Evolutionary conservation across 1,140 invertebrate species (phyloP).

Genomic region (Cydia pomonella): DNA sequence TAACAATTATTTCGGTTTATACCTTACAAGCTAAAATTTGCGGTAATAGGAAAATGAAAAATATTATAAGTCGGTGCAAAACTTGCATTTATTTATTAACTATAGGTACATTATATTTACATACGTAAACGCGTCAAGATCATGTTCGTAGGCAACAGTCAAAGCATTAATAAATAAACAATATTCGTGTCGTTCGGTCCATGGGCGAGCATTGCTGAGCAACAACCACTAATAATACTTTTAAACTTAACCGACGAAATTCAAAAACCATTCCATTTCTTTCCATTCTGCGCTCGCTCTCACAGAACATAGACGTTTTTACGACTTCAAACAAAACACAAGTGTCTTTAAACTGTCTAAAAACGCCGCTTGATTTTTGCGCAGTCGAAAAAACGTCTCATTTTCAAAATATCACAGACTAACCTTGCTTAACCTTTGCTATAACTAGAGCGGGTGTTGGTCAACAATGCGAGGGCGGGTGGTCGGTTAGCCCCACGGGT

Average conservation of each 20-base stretch:
- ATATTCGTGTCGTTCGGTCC: constrained; percentile 48
- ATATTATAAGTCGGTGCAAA: constrained; percentile 50
- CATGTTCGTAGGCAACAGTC: constrained; percentile 77
- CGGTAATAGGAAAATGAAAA: constrained; percentile 34
- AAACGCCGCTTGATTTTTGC: neutral
- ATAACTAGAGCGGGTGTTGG: constrained; percentile 33
- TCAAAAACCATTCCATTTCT: neutral
- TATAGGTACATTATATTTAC: constrained; percentile 72
- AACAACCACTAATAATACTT: constrained; percentile 35
- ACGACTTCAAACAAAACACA: neutral
- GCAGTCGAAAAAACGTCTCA: neutral
- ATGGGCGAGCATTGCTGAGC: constrained; percentile 58
- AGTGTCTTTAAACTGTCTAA: neutral
- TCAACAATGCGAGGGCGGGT: constrained; percentile 50
- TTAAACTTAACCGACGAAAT: constrained; percentile 20
- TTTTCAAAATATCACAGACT: constrained; percentile 19
- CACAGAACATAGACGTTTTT: constrained; percentile 7
- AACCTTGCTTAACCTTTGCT: constrained; percentile 21
- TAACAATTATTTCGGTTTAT: too few relatives aligned
- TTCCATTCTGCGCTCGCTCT: constrained; percentile 22
- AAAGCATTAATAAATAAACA: constrained; percentile 75
- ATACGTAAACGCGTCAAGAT: constrained; percentile 76
- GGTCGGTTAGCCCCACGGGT: constrained; percentile 65
- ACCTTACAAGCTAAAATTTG: too few relatives aligned
- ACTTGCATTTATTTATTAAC: constrained; percentile 71